A percentile compares a stretch with the other conserved stretches of the same genome.
These are phyloP conservation scores for Polydesmus complanatus DNA, from an alignment of 2,888 invertebrate species.

Conservation along the genomic window DNA sequence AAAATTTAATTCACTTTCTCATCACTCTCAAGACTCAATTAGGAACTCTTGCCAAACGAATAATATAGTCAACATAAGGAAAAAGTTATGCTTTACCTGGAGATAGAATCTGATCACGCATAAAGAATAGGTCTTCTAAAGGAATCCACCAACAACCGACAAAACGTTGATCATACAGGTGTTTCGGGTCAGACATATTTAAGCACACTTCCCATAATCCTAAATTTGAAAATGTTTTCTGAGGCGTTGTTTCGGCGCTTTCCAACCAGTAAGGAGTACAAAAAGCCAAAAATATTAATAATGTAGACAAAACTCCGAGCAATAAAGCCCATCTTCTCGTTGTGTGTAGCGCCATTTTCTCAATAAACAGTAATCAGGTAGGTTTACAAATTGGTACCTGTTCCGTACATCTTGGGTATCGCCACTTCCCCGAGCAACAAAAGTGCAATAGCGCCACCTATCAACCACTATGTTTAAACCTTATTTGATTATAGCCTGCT, in stretches of 20 bases:
- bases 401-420: too few relatives aligned
- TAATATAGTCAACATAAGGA: neutral
- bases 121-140: constrained; percentile 90
- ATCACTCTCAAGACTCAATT: neutral
- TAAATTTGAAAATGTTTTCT: constrained; percentile 56
- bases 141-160: constrained; percentile 93
- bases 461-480: too few relatives aligned
- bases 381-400: too few relatives aligned
- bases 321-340: constrained; percentile 12
- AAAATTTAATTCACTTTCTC: neutral
- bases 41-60: neutral
- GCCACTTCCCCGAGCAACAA: too few relatives aligned
- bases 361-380: neutral
- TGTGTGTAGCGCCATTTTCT: constrained; percentile 16
- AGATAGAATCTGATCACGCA: constrained; percentile 63
- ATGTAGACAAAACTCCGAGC: constrained; percentile 19
- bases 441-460: too few relatives aligned
- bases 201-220: constrained; percentile 95
- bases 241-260: constrained; percentile 36
- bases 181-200: constrained; percentile 68
- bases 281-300: constrained; percentile 25
- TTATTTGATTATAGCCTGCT: too few relatives aligned
- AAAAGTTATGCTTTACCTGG: constrained; percentile 42
- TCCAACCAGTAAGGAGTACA: constrained; percentile 28
- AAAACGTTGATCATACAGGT: constrained; percentile 63